Base-by-base conservation (phyloP, 2,888 invertebrate genomes). In the Dermolepida albohirtum region DNA sequence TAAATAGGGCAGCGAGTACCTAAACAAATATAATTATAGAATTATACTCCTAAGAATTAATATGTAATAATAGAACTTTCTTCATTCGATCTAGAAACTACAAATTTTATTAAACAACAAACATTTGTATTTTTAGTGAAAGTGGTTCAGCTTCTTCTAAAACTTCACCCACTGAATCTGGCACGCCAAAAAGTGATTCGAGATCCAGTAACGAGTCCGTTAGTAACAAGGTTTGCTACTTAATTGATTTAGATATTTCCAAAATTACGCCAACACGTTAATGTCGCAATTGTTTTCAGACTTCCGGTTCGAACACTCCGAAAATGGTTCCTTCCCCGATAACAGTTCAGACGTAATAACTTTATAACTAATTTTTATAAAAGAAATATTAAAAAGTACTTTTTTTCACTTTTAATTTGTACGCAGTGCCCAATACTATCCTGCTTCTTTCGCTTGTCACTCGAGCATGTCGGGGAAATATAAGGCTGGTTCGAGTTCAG, bases 391-490 rank as follows among this genome's bases (percentile, higher is more conserved):
- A 0, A 12, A 43, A 11, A 43, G 1, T 29, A 40, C n/a, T 17
- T 51, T 41, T 10, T 14, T 52, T 67, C 14, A 54, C n/a, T 17
- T 16, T 49, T 49, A 49, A 6, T 11, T 12, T 7, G 14, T 40
- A 50, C 52, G 39, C 34, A 74, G 74, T 12, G 68, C 72, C 12
- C 74, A 74, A 29, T 73, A 71, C 62, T 76, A 74, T 64, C 74
- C 76, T 34, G 70, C 77, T 10, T 69, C 71, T 4, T 76, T 74
- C 44, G 78, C 80, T 1, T 80, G 79, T 63, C 80, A 80, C 68
- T 77, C 79, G 1, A 79, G 78, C 64, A 74, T 80, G 64, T 76
- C 78, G 10, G 80, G 79, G 2, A 75, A 75, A 50, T 76, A 73
- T 22, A 69, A 69, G 17, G 65, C 52, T 22, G 71, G 67, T 5